Percentiles rank a stretch among this genome's conserved stretches.
Evolutionary conservation across 2,888 invertebrate species (phyloP).

Genomic region (Phoenoteleia sp.): DNA sequence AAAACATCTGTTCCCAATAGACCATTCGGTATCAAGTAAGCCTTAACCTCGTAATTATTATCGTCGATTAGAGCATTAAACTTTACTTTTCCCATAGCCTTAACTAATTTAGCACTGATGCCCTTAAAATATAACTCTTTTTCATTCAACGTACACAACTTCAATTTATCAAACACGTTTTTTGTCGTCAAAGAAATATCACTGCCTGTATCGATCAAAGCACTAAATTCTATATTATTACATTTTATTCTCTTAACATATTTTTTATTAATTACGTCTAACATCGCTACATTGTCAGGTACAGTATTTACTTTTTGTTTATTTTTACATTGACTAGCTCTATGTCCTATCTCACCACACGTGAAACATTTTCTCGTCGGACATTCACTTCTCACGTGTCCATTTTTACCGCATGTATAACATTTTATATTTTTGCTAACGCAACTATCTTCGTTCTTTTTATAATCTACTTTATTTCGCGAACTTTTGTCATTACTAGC

Average conservation of each 20-base stretch:
- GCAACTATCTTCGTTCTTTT: no score
- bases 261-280: background rate
- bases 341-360: slow-evolving; percentile 6
- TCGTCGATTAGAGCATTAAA: background rate
- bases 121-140: background rate
- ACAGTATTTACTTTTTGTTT: slow-evolving; percentile 1
- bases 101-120: background rate
- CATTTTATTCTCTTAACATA: background rate
- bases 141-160: background rate
- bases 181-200: background rate
- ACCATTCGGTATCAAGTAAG: background rate
- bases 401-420: background rate
- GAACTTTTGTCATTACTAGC: no score
- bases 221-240: background rate
- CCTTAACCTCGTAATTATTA: background rate
- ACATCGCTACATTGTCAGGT: background rate
- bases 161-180: background rate
- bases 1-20: background rate
- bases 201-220: background rate
- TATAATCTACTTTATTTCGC: no score
- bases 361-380: background rate
- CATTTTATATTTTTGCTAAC: background rate
- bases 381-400: background rate
- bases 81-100: background rate
- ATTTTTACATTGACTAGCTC: background rate